Evolutionary conservation across 2,797 vertebrate genomes (phyloP), one percentile per base, ranked within the genome.

Genomic region (Podarcis lilfordi): DNA sequence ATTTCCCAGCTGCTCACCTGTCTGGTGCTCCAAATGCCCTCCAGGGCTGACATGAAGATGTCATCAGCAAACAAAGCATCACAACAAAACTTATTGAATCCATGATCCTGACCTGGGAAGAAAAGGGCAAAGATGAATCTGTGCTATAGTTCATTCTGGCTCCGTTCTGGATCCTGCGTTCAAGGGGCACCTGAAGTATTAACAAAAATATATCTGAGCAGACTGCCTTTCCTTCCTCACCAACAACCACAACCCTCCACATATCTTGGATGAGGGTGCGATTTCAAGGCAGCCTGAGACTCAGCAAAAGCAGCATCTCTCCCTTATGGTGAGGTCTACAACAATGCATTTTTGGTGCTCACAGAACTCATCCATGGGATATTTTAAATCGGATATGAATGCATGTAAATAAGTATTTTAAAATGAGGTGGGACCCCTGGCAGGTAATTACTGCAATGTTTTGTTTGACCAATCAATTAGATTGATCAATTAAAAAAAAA

Each of bases 71-170:
- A 32, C n/a, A 69, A 3, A 81, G 59, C 68, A 81, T 43, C 50
- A 86, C 21, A 77, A 86, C 21, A 77, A 86, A 10, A 17, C 15
- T 45, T 83, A 66, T 86, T 75, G 80, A 72, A 80, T 82, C 68
- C 80, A 89, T 89, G 27, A n/a, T 82, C 23, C 32, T 77, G 61
- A 69, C 11, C 83, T 85, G 79, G 43, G 50, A 4, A 81, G 35
- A 77, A 81, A 29, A 13, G 10, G 29, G 21, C 3, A 64, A 81
- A 77, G 27, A 69, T 82, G 37, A 29, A 37, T 40, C 27, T 13
- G 29, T 19, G 40, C 23, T 6, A 4, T 19, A 77, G 27, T 5
- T 13, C 59, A 76, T 55, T 27, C 17, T 68, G 61, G 71, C 10
- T 32, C 83, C 37, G 27, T 81, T 66, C 21, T 15, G 21, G 59